Evolutionary conservation across 1,140 invertebrate species (phyloP).

Genomic region (Drosophila sproati): DNA sequence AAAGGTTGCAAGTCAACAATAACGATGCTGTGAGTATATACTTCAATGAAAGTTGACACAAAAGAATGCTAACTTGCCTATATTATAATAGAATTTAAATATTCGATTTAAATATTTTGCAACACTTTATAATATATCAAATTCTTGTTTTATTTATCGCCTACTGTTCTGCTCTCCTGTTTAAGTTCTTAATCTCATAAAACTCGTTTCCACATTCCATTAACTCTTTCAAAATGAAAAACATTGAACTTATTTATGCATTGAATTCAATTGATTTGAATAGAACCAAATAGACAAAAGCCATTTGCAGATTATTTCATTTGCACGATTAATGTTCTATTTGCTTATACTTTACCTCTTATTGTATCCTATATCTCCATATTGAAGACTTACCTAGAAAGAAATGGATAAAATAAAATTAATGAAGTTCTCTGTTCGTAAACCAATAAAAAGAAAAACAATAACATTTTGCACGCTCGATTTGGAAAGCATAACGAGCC

Average conservation of each 20-base stretch:
- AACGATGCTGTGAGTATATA: background rate
- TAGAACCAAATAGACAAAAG: too few species aligned
- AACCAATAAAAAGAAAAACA: background rate
- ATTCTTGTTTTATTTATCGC: too few species aligned
- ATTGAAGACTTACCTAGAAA: slow-evolving; percentile 16
- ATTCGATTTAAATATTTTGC: too few species aligned
- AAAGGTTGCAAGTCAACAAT: slow-evolving; percentile 28
- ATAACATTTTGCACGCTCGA: slow-evolving; percentile 15
- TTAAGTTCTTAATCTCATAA: too few species aligned
- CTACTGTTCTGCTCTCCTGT: too few species aligned
- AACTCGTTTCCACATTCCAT: too few species aligned
- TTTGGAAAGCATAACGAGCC: slow-evolving; percentile 19
- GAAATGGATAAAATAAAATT: slow-evolving; percentile 12
- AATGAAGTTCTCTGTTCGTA: background rate
- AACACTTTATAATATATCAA: background rate
- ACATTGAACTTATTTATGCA: too few species aligned
- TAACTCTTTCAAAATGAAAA: too few species aligned
- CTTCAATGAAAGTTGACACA: background rate
- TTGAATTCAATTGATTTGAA: too few species aligned
- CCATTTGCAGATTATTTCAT: too few species aligned
- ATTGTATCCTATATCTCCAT: background rate
- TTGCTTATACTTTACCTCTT: slow-evolving; percentile 6
- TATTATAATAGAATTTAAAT: background rate
- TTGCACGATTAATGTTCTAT: too few species aligned
- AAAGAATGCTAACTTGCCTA: too few species aligned